These are phyloP conservation scores for Apodemia mormo DNA, from an alignment of 2,888 invertebrate genomes.

Conservation along the genomic window DNA sequence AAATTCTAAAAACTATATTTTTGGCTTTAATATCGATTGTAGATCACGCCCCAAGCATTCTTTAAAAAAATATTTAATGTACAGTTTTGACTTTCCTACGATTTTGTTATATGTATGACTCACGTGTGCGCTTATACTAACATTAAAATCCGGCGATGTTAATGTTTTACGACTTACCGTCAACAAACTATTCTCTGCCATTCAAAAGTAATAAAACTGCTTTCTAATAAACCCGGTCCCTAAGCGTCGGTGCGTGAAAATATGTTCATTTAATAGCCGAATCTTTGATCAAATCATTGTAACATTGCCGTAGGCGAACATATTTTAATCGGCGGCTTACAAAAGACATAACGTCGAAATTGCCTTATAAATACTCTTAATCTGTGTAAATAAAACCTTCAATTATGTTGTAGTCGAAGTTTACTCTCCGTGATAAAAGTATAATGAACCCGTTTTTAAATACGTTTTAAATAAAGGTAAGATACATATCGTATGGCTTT, in stretches of 20 bases:
- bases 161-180: slow-evolving; percentile 53
- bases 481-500: no score
- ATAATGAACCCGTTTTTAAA: not conserved
- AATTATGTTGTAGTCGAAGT: slow-evolving; percentile 13
- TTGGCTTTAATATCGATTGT: no score
- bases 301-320: slow-evolving; percentile 35
- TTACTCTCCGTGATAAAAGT: not conserved
- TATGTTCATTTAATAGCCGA: slow-evolving; percentile 68
- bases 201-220: slow-evolving; percentile 73
- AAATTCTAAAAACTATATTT: no score
- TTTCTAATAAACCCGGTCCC: slow-evolving; percentile 59
- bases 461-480: not conserved
- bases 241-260: slow-evolving; percentile 68
- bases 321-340: slow-evolving; percentile 18
- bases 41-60: no score
- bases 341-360: slow-evolving; percentile 19
- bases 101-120: no score
- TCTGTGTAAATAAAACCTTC: slow-evolving; percentile 18
- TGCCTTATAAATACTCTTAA: slow-evolving; percentile 18
- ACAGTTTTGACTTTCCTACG: no score
- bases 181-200: slow-evolving; percentile 64
- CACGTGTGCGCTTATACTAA: not conserved
- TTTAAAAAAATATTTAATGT: no score
- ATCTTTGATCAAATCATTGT: slow-evolving; percentile 45
- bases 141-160: not conserved